Evolutionary conservation across 64 coral and sea anemone species (phyloP), one percentile per base, ranked within the genome.

Genomic region (Pachyseris speciosa): DNA sequence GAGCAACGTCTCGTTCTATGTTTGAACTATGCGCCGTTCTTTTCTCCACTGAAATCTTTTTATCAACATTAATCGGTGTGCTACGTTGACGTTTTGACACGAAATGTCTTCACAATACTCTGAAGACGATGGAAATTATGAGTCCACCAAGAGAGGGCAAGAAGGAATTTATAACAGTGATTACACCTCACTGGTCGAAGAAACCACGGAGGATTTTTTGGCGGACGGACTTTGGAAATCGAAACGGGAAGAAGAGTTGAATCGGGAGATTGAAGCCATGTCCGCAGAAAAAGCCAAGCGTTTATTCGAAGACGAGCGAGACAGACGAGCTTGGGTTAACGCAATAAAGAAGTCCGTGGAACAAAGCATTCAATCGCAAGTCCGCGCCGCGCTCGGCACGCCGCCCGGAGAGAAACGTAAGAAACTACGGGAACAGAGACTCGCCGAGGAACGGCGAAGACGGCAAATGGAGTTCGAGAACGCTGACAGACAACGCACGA

Each of bases 341-440:
- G 88, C 93, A 4, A 89, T 98, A 12, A 87, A 87, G 36, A 89
- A 89, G 39, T 98, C 96, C 12, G 96, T 98, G 28, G 96, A 98
- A 44, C 61, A 89, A 6, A 94, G 69, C 85, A 94, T 98, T 67
- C 92, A 98, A 33, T 67, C 41, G 9, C 89, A 92, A 84, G 96
- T 98, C 1, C 64, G 96, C 9, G 93, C 84, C 1, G 89, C 70
- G 2, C 24, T 98, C 0, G 96, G 96, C 4, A 85, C 96, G 0
- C 96, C 96, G 25, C 96, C 96, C 9, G 39, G 83, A 17, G 85
- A 92, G 22, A 94, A 85, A 36, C 75, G 83, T 15, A 92, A 92
- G 44, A 88, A 90, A 78, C 64, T 87, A 16, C 71, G 66, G n/a
- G 87, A 87, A 69, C 22, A 94, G 69, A 83, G 85, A 40, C 65